A percentile compares a stretch with the other conserved stretches of the same genome.
Conservation (phyloP, 2,888 invertebrate species). For the Drosophila setosimentum region DNA sequence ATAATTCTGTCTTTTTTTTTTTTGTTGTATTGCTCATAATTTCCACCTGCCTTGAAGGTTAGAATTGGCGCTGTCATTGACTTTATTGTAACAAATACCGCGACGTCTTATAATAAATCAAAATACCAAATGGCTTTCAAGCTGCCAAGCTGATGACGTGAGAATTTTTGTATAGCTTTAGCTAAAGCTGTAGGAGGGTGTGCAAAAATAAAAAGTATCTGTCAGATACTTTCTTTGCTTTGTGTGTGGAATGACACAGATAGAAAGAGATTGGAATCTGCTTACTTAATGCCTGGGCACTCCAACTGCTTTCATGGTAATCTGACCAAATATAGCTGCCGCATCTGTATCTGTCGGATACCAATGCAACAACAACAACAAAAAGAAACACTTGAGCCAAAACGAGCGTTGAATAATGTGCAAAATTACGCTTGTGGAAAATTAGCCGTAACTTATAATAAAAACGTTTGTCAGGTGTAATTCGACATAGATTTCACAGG, state of each 20-base stretch:
- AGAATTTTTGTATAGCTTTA: slow-evolving; percentile 31
- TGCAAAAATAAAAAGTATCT: slow-evolving; percentile 20
- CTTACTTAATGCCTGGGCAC: slow-evolving; percentile 56
- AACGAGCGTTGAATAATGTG: slow-evolving; percentile 58
- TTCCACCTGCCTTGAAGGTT: slow-evolving; percentile 36
- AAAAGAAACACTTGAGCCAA: slow-evolving; percentile 40
- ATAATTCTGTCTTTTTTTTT: slow-evolving; percentile 32
- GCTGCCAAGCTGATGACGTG: slow-evolving; percentile 57
- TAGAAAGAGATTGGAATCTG: not conserved
- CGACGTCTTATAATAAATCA: slow-evolving; percentile 64
- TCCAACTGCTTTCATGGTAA: slow-evolving; percentile 54
- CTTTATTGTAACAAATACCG: slow-evolving; percentile 76
- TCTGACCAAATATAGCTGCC: slow-evolving; percentile 68
- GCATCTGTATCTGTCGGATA: slow-evolving; percentile 39
- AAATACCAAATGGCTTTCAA: slow-evolving; percentile 40
- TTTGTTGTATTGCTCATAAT: slow-evolving; percentile 13
- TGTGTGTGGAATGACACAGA: not conserved
- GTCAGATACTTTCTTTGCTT: slow-evolving; percentile 57
- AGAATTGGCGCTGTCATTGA: slow-evolving; percentile 59
- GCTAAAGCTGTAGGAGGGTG: not conserved
- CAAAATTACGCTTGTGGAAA: slow-evolving; percentile 51
- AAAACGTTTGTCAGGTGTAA: slow-evolving; percentile 72
- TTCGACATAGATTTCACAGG: slow-evolving; percentile 69
- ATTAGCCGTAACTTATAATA: slow-evolving; percentile 52
- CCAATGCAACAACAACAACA: not conserved